Base-by-base conservation (phyloP, 1,140 invertebrate genomes). In the Drosophila pruinosa region DNA sequence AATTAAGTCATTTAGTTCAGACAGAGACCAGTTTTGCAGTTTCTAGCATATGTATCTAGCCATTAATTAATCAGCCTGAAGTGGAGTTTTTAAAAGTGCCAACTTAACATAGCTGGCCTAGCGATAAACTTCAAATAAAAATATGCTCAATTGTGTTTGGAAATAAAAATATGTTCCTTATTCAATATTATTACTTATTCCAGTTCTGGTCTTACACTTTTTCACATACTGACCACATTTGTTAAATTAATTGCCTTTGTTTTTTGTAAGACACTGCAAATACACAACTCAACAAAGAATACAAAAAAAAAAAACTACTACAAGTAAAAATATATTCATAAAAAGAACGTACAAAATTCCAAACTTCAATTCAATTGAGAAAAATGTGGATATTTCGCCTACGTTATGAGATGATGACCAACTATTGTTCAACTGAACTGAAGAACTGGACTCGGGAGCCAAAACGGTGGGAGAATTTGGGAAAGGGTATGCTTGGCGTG, bases 1-100 rank as follows among this genome's bases (percentile, higher is more conserved):
- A 88, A 86, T 88, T 81, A 88, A 88, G 83, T 72, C 82, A 85
- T 85, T 85, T 79, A 80, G 43, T 14, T 17, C 3, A 31, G 28
- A 31, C 5, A 31, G 28, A 31, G n/a, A 6, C 2, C 34, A 36
- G 71, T 71, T 65, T 71, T 59, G n/a, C n/a, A 75, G 6, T 43
- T 21, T 12, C 14, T 22, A 53, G 50, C 12, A 56, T 24, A 8
- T 17, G 38, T 3, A 57, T 57, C 14, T 6, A 24, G 59, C 61
- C 58, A 61, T 72, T 77, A 80, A 80, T 81, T 76, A 80, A 80
- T 61, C 72, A 57, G 43, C 34, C 31, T 53, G 24, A 21, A 10
- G 12, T 12, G 12, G 45, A 19, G 19, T 39, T 26, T 1, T 41
- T 7, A 39, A 39, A 39, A 14, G 12, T 48, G 24, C 17, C 36